Evolutionary conservation across 2,888 invertebrate genomes (phyloP), one percentile per base, ranked within the genome.

Genomic region (Carcina quercana): DNA sequence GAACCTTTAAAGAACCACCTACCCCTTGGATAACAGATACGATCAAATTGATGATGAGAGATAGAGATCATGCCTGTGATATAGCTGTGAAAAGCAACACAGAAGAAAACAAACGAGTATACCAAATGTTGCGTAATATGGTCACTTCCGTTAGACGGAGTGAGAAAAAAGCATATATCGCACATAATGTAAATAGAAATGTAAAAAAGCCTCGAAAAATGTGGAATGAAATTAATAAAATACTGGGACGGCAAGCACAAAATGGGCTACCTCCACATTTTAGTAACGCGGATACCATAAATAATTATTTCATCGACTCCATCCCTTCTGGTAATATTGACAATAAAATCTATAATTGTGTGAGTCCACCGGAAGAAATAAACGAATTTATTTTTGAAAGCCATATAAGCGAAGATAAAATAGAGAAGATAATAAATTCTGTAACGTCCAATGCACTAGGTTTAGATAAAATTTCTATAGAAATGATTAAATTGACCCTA

Each of bases 11-110:
- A 10, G 2, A 24, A 2, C 33, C 28, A 3, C 33, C 33, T 2
- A 25, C 28, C 2, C 33, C 33, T 2, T 33, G 33, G 33, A n/a
- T 33, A 2, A 33, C 33, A 2, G 33, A 33, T n/a, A 28, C 10
- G 10, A 25, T 33, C 5, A 28, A 15, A 15, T 17, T 25, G 1
- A n/a, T 33, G 13, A 15, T 22, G 13, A 17, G 5, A 0, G 33
- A 33, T 13, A 11, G 33, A 11, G 21, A 34, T 13, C 11, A 14
- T 20, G 29, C 34, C 3, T 29, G 25, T 13, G 7, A 3, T 1
- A 1, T 7, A 2, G 34, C 29, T 2, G 29, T 29, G 13, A 6
- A 4, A 13, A 25, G 26, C 5, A n/a, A n/a, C 5, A 19, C n/a
- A 11, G 8, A 11, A 1, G 4, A 28, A 3, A 13, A 33, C 3